A percentile compares a stretch with the other conserved stretches of the same genome.
phyloP scores from a whole-genome alignment of 2,113 vertebrate species.

The Alosa alosa region DNA sequence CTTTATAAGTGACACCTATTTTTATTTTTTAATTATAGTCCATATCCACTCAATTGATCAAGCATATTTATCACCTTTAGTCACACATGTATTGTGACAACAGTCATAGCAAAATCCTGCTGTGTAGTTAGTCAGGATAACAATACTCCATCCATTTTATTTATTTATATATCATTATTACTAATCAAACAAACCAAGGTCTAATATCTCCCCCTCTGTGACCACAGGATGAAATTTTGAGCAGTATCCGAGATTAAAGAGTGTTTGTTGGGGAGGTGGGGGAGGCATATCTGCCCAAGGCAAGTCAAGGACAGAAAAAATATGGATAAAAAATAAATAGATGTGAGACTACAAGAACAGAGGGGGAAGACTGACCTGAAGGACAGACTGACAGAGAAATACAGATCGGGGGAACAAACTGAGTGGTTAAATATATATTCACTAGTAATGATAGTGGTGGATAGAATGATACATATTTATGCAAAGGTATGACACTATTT shows the following conservation, averaged over 20 bases:
- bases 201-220: background rate
- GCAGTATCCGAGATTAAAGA: background rate
- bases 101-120: background rate
- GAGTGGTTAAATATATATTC: background rate
- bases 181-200: background rate
- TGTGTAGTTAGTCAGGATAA: background rate
- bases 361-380: too few species aligned
- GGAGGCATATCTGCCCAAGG: background rate
- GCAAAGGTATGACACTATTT: too few species aligned
- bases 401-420: background rate
- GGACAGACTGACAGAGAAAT: too few species aligned
- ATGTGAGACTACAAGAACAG: too few species aligned
- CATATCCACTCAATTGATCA: too few species aligned
- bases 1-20: background rate
- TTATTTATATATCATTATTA: background rate
- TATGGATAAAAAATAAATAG: too few species aligned
- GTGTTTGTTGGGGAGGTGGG: background rate
- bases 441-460: background rate
- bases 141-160: background rate
- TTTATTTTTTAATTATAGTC: background rate
- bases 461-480: too few species aligned
- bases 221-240: background rate
- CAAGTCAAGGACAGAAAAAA: background rate
- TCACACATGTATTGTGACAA: background rate
- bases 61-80: too few species aligned